phyloP scores from a whole-genome alignment of 2,888 invertebrate species.

The Xestia c-nigrum region DNA sequence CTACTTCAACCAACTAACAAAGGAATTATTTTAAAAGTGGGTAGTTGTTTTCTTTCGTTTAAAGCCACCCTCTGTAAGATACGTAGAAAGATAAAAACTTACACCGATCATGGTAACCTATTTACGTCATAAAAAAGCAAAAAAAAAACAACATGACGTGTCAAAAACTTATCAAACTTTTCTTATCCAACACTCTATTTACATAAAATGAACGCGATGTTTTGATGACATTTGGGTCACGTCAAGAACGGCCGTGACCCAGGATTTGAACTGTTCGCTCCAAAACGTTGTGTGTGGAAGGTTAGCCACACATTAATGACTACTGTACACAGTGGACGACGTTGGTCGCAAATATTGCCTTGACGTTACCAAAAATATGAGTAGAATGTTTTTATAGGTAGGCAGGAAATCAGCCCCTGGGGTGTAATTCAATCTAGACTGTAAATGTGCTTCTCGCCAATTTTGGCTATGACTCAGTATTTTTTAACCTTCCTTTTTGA shows the following conservation, averaged over 20 bases:
- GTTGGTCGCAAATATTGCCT: slow-evolving; percentile 20
- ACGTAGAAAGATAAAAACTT: neutral
- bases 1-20: neutral
- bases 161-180: slow-evolving; percentile 20
- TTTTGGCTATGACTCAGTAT: neutral
- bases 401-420: neutral
- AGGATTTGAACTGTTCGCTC: slow-evolving; percentile 36
- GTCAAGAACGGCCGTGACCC: slow-evolving; percentile 54
- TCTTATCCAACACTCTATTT: slow-evolving; percentile 22
- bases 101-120: neutral
- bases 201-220: slow-evolving; percentile 15
- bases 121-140: neutral
- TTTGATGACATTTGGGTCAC: slow-evolving; percentile 54
- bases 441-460: neutral
- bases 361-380: slow-evolving; percentile 1
- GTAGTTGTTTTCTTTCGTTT: neutral
- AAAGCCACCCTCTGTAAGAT: neutral
- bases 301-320: slow-evolving; percentile 12
- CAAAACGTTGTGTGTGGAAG: slow-evolving; percentile 32
- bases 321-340: neutral
- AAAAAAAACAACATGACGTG: slow-evolving; percentile 7
- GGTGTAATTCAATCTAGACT: slow-evolving; percentile 3
- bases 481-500: neutral
- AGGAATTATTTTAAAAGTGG: neutral
- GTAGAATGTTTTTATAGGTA: neutral